Conservation (phyloP, 1,140 invertebrate genomes). For the Leptopilina boulardi region DNA sequence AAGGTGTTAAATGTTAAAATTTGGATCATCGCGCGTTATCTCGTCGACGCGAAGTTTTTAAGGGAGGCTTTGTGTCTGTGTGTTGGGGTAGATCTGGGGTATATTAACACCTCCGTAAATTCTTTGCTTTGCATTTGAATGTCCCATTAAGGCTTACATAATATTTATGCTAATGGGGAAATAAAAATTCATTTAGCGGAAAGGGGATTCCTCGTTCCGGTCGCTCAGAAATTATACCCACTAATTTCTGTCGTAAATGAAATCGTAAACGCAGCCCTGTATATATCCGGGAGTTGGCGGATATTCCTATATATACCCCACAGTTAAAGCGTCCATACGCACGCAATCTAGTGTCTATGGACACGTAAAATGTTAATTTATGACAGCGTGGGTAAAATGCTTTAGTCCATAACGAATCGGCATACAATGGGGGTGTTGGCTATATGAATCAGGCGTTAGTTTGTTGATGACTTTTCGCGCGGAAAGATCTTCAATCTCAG, state of each 20-base stretch:
- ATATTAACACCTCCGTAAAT: slow-evolving; percentile 51
- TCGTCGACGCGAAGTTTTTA: slow-evolving; percentile 27
- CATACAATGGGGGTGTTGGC: slow-evolving; percentile 36
- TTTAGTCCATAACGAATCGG: slow-evolving; percentile 29
- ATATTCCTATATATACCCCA: slow-evolving; percentile 24
- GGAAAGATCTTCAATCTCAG: slow-evolving; percentile 40
- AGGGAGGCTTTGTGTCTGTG: too few species aligned
- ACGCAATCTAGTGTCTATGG: slow-evolving; percentile 17
- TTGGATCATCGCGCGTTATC: slow-evolving; percentile 46
- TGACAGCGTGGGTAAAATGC: slow-evolving; percentile 20
- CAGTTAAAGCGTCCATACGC: slow-evolving; percentile 10
- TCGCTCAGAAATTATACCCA: slow-evolving; percentile 40
- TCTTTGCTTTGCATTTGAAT: slow-evolving; percentile 50
- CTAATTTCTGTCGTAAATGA: slow-evolving; percentile 53
- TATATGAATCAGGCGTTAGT: slow-evolving; percentile 41
- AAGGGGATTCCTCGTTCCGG: slow-evolving; percentile 35
- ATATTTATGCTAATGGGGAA: slow-evolving; percentile 54
- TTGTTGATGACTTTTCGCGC: slow-evolving; percentile 41
- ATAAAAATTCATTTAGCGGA: slow-evolving; percentile 56
- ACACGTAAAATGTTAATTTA: slow-evolving; percentile 40
- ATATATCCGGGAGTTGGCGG: slow-evolving; percentile 27
- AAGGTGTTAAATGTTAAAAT: slow-evolving; percentile 37
- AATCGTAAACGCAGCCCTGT: slow-evolving; percentile 46
- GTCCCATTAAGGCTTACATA: slow-evolving; percentile 52
- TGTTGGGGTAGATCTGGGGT: slow-evolving; percentile 39